Conservation (phyloP, 2,888 invertebrate genomes). For the Cistogaster globosa region DNA sequence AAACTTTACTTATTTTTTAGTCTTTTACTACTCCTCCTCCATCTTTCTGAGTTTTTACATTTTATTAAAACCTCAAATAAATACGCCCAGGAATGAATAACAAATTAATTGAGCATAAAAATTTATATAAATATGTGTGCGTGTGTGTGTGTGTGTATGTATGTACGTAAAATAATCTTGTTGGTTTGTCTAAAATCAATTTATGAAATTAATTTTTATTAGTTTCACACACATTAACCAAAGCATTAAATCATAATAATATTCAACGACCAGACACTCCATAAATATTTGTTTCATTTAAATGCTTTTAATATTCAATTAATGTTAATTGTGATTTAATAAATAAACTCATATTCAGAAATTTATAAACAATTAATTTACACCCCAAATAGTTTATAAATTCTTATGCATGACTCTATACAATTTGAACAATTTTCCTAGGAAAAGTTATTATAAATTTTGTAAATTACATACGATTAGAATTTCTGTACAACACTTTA, state of each 20-base stretch:
- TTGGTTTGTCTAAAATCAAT: conserved; percentile 6
- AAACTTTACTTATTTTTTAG: too few species aligned
- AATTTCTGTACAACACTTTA: not conserved
- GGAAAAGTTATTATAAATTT: conserved; percentile 6
- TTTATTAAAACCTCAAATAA: not conserved
- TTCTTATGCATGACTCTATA: not conserved
- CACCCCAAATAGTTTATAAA: conserved; percentile 21
- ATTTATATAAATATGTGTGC: not conserved
- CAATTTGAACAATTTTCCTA: not conserved
- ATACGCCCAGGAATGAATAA: not conserved
- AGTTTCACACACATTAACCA: conserved; percentile 11
- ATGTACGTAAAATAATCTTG: not conserved
- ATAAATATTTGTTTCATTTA: conserved; percentile 29
- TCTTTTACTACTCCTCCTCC: not conserved
- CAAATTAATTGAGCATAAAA: not conserved
- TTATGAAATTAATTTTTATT: conserved; percentile 19
- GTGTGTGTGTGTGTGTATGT: too few species aligned
- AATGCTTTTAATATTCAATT: conserved; percentile 39
- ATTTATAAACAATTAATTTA: conserved; percentile 35
- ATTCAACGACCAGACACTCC: conserved; percentile 18
- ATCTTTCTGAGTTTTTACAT: not conserved
- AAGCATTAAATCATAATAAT: conserved; percentile 44
- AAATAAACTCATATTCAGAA: conserved; percentile 32
- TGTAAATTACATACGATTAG: conserved; percentile 1
- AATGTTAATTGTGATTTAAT: conserved; percentile 49